Conservation (phyloP, 2,888 invertebrate species). For the Taenaris catops region DNA sequence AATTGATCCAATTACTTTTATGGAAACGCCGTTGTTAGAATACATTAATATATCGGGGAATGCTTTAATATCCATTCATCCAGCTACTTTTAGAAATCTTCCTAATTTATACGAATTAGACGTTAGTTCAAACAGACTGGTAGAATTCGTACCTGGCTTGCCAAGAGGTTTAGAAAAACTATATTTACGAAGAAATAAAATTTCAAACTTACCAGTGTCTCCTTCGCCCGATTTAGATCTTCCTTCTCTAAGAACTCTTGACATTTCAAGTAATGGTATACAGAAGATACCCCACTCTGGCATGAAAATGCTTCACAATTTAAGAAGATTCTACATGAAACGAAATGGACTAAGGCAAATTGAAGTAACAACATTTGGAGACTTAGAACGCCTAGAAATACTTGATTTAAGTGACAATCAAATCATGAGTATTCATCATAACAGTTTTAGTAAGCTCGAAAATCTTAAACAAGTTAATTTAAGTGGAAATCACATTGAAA, state of each 20-base stretch:
- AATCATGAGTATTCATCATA: constrained; percentile 82
- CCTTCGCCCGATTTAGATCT: constrained; percentile 85
- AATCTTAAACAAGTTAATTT: constrained; percentile 86
- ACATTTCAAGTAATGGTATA: constrained; percentile 87
- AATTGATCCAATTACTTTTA: constrained; percentile 86
- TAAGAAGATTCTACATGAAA: constrained; percentile 85
- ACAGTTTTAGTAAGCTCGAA: constrained; percentile 81
- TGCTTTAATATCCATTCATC: constrained; percentile 84
- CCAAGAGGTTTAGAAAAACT: constrained; percentile 89
- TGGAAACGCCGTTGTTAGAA: constrained; percentile 86
- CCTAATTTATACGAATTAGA: constrained; percentile 89
- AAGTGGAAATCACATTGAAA: constrained; percentile 87
- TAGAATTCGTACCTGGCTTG: constrained; percentile 88
- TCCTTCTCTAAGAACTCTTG: constrained; percentile 85
- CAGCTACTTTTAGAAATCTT: constrained; percentile 87
- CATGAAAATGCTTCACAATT: constrained; percentile 82
- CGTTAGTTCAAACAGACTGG: constrained; percentile 84
- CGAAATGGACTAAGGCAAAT: constrained; percentile 86
- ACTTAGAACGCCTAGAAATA: constrained; percentile 84
- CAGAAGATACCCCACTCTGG: constrained; percentile 83
- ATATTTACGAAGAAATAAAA: constrained; percentile 85
- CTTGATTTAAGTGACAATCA: constrained; percentile 88
- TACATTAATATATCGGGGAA: constrained; percentile 90
- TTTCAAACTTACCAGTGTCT: constrained; percentile 81
- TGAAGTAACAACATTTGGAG: constrained; percentile 85